A percentile compares a stretch with the other conserved stretches of the same genome.
phyloP scores from a whole-genome alignment of 2,888 invertebrate species.

The Automeris io region DNA sequence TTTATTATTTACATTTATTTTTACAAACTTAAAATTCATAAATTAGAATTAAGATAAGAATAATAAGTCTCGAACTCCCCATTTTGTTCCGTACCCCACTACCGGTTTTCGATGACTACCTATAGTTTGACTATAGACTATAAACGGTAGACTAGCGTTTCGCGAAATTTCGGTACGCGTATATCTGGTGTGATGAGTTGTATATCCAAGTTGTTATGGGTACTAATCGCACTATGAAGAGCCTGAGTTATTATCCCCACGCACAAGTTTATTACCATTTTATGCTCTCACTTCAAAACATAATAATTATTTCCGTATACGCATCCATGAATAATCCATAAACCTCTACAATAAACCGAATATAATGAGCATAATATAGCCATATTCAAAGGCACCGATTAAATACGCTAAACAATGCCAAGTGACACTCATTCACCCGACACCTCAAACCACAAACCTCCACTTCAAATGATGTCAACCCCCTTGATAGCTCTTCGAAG shows the following conservation, averaged over 20 bases:
- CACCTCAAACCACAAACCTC: slow-evolving; percentile 43
- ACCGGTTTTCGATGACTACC: neutral
- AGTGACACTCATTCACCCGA: slow-evolving; percentile 47
- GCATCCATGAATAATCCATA: too few species aligned
- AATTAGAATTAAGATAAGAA: slow-evolving; percentile 32
- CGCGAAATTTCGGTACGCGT: neutral
- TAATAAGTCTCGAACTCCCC: slow-evolving; percentile 68
- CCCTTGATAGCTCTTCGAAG: slow-evolving; percentile 51
- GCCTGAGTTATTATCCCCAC: slow-evolving; percentile 65
- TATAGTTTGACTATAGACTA: neutral
- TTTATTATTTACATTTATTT: slow-evolving; percentile 5
- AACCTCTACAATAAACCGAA: slow-evolving; percentile 12
- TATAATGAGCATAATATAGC: neutral
- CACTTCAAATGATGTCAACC: slow-evolving; percentile 46
- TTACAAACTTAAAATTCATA: slow-evolving; percentile 16
- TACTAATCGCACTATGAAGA: slow-evolving; percentile 24
- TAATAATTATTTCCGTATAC: neutral
- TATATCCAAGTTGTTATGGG: neutral
- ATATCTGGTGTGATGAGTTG: neutral
- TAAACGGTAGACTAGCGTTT: neutral
- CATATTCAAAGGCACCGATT: slow-evolving; percentile 20
- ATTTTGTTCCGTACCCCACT: slow-evolving; percentile 11
- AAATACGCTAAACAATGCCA: slow-evolving; percentile 37
- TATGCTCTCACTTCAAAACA: neutral
- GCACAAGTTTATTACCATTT: slow-evolving; percentile 26